Percentiles rank a stretch among this genome's conserved stretches.
Evolutionary conservation across 53 echinoderm and acorn worm species (phyloP).

Genomic region (Arbacia lixula): DNA sequence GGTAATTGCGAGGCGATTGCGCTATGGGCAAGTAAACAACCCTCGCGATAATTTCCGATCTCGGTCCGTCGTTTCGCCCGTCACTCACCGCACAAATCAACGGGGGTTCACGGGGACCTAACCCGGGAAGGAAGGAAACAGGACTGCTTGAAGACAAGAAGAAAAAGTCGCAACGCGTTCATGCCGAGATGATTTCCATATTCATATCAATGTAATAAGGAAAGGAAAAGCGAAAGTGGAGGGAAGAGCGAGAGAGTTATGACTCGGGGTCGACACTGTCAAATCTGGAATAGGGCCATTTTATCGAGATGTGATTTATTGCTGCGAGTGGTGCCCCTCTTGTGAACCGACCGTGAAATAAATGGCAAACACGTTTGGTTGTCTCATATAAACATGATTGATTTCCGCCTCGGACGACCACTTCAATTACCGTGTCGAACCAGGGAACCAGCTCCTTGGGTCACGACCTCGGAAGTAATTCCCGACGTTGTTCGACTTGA

Average conservation of each 20-base stretch:
- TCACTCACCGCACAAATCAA: constrained; percentile 45
- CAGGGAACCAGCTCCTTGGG: constrained; percentile 1
- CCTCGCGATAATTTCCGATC: constrained; percentile 39
- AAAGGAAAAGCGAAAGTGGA: not conserved
- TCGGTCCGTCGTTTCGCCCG: constrained; percentile 38
- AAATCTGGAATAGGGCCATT: constrained; percentile 46
- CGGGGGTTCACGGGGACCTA: constrained; percentile 30
- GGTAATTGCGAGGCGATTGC: constrained; percentile 12
- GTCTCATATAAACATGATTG: constrained; percentile 46
- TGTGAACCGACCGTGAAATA: constrained; percentile 61
- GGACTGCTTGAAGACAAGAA: not conserved
- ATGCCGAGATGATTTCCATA: not conserved
- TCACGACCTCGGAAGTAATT: constrained; percentile 60
- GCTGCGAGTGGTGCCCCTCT: constrained; percentile 51
- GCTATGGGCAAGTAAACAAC: constrained; percentile 45
- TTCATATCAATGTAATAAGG: too few relatives aligned
- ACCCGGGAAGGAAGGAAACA: constrained; percentile 18
- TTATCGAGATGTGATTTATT: constrained; percentile 57
- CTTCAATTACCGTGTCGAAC: constrained; percentile 38
- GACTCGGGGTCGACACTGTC: constrained; percentile 47
- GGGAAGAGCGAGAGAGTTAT: constrained; percentile 47
- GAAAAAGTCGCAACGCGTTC: not conserved
- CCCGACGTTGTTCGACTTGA: constrained; percentile 1
- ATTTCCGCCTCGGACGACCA: constrained; percentile 22
- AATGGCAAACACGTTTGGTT: constrained; percentile 61